Base-by-base conservation (phyloP, 2,888 invertebrate species). In the Ceramica pisi region DNA sequence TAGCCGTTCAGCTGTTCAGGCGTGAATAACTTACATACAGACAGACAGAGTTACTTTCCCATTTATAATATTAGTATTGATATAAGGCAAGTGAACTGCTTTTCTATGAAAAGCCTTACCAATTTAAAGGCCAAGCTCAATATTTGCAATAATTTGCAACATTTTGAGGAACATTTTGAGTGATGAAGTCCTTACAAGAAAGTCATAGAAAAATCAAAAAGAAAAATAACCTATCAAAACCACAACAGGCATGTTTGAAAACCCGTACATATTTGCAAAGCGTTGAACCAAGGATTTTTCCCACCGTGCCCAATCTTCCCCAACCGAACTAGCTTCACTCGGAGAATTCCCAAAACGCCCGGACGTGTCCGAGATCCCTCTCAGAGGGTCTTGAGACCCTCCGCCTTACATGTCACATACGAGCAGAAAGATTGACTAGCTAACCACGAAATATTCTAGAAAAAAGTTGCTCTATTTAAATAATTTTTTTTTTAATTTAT, bases 291-390 rank as follows among this genome's bases (percentile, higher is more conserved):
- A 80, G 76, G 83, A 87, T 88, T 88, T 85, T 88, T 86, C 88
- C 82, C 87, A 89, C 86, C 83, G 84, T 86, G 77, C 87, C 73
- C 89, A 92, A 90, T 91, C 87, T 88, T 88, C 84, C 73, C 78
- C 80, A 80, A 79, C 84, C 86, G 84, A 89, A 90, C 89, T 90
- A 87, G 90, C 90, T 87, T 86, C 81, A 82, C 86, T 78, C 84
- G 77, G 79, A 80, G 92, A 90, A 93, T 93, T 93, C 91, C 92
- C 91, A 82, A 88, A 90, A 87, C 90, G 90, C 92, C 91, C 83
- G 80, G 81, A 90, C 90, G 90, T 90, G 89, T 88, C 89, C 87
- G 80, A 86, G 86, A 86, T 87, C 90, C 91, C 90, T 89, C 84
- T 69, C 61, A 71, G 75, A 83, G 89, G 91, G 89, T 80, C 84